phyloP scores from a whole-genome alignment of 2,113 vertebrate genomes.

The Bubo blakistoni region DNA sequence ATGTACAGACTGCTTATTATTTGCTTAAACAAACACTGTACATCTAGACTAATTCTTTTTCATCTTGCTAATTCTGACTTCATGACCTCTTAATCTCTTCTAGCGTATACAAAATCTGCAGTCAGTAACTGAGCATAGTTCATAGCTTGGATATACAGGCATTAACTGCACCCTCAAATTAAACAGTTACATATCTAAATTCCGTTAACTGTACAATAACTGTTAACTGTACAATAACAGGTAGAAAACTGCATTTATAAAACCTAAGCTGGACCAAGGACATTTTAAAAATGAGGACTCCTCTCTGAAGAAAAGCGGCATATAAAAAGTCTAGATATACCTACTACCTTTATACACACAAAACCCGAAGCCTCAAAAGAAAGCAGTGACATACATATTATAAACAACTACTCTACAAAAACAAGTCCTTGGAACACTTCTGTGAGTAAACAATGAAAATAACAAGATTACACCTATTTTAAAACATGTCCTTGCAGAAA shows the following conservation, averaged over 20 bases:
- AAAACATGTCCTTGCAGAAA: not conserved
- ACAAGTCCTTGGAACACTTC: not conserved
- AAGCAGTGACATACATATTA: not conserved
- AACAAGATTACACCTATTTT: not conserved
- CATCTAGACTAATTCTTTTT: not conserved
- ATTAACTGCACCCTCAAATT: not conserved
- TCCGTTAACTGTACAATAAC: not conserved
- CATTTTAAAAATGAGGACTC: not conserved
- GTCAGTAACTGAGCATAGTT: not conserved
- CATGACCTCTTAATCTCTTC: not conserved
- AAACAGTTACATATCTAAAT: not conserved
- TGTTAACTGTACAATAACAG: not conserved
- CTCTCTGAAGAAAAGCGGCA: not conserved
- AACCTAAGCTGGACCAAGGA: not conserved
- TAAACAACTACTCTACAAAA: not conserved
- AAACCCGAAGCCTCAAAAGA: not conserved
- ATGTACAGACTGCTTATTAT: not conserved
- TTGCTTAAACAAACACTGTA: not conserved
- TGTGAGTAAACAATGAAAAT: not conserved
- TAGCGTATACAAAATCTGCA: not conserved
- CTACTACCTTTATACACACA: not conserved
- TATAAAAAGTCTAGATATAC: not conserved
- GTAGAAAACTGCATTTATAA: not conserved
- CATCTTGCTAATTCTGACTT: not conserved
- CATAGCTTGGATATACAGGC: not conserved